Evolutionary conservation across 1,140 invertebrate species (phyloP).

Genomic region (Tetragnatha versicolor): DNA sequence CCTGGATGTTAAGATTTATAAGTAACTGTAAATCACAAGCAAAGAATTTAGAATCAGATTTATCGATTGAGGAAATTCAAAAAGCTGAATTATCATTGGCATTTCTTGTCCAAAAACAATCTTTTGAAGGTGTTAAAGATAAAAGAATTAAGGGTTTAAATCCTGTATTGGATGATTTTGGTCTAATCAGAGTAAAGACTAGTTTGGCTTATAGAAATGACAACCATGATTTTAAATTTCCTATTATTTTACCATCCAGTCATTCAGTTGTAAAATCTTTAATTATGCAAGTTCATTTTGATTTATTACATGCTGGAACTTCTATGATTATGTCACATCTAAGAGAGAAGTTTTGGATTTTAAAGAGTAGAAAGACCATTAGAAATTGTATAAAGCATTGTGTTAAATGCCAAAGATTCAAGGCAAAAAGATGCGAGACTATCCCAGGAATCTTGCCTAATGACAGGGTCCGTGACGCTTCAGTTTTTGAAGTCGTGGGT

Average conservation of each 20-base stretch:
- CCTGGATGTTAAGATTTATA: conserved; percentile 18
- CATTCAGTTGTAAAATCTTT: conserved; percentile 2
- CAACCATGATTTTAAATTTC: background rate
- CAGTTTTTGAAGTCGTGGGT: conserved; percentile 16
- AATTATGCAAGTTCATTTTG: background rate
- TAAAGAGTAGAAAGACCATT: conserved; percentile 11
- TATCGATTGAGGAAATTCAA: background rate
- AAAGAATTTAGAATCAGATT: background rate
- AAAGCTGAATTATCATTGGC: background rate
- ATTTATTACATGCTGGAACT: background rate
- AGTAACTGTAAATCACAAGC: background rate
- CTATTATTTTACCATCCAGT: background rate
- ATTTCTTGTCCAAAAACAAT: conserved; percentile 13
- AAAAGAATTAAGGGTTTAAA: background rate
- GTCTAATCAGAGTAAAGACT: conserved; percentile 18
- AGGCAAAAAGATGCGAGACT: background rate
- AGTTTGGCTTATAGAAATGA: background rate
- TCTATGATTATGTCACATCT: background rate
- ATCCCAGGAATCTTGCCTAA: background rate
- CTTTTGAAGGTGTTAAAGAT: conserved; percentile 5
- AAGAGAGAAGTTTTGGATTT: conserved; percentile 29
- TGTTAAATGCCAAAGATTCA: conserved; percentile 23
- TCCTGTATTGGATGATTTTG: background rate
- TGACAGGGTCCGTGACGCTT: background rate
- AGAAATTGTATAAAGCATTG: conserved; percentile 11